Evolutionary conservation across 2,888 invertebrate species (phyloP).

Genomic region (Troides helena): DNA sequence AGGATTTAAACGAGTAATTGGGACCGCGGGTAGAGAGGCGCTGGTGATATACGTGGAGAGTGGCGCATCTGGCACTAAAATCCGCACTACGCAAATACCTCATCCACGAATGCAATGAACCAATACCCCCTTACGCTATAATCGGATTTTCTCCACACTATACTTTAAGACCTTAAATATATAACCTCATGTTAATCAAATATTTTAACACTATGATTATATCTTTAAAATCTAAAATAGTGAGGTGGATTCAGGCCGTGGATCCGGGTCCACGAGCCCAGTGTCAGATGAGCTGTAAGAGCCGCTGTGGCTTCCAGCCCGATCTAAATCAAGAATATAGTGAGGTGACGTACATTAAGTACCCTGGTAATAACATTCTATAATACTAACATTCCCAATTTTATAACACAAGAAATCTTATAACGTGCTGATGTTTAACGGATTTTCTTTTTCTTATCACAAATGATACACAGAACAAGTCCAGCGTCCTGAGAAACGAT

Average conservation of each 20-base stretch:
- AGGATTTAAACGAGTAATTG: constrained; percentile 79
- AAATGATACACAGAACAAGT: constrained; percentile 44
- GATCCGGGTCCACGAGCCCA: no score
- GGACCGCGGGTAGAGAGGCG: constrained; percentile 64
- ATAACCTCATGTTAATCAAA: not conserved
- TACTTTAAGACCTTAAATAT: not conserved
- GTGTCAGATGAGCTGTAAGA: no score
- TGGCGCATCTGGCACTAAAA: constrained; percentile 46
- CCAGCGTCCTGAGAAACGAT: constrained; percentile 43
- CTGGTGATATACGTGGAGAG: constrained; percentile 59
- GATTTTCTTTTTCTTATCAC: constrained; percentile 39
- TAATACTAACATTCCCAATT: not conserved
- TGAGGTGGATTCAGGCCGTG: no score
- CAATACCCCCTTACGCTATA: not conserved
- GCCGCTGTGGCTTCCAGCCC: no score
- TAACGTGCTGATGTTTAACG: not conserved
- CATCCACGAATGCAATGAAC: not conserved
- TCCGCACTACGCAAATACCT: constrained; percentile 11
- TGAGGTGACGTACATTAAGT: not conserved
- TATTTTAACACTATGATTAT: not conserved
- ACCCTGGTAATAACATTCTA: no score
- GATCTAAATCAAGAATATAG: no score
- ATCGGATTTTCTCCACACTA: not conserved
- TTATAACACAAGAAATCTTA: not conserved
- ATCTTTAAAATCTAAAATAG: not conserved